Percentiles rank a stretch among this genome's conserved stretches.
phyloP scores from a whole-genome alignment of 1,140 invertebrate species.

The Bradysia coprophila region DNA sequence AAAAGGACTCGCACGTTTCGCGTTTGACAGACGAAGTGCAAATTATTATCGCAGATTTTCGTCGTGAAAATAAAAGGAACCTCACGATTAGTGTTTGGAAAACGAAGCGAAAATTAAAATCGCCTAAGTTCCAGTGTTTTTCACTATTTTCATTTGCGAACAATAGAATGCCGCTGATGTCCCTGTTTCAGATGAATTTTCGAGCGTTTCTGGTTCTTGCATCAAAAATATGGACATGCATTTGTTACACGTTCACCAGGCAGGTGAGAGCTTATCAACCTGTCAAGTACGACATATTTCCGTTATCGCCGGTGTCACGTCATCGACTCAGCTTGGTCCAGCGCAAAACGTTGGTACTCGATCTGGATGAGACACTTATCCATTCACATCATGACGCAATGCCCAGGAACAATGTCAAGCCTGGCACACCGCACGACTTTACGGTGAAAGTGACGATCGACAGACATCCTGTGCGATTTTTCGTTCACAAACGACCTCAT shows the following conservation, averaged over 20 bases:
- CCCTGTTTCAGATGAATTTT: not conserved
- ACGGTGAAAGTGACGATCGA: constrained; percentile 97
- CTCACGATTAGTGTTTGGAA: no score
- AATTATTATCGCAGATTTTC: no score
- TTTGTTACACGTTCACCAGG: not conserved
- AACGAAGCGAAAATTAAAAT: no score
- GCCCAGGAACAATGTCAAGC: constrained; percentile 84
- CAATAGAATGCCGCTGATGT: constrained; percentile 1
- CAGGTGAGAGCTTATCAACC: constrained; percentile 56
- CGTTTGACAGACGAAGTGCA: no score
- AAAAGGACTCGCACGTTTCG: no score
- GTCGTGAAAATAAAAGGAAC: no score
- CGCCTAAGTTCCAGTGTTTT: no score
- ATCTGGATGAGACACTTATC: constrained; percentile 97
- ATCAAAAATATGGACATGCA: constrained; percentile 1
- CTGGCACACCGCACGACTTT: constrained; percentile 96
- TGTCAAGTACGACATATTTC: constrained; percentile 92
- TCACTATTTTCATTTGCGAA: no score
- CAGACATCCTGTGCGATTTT: constrained; percentile 96
- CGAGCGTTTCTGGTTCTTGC: not conserved
- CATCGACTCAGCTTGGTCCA: constrained; percentile 91
- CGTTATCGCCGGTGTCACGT: constrained; percentile 84
- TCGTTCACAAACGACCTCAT: constrained; percentile 97
- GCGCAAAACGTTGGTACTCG: constrained; percentile 91
- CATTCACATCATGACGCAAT: constrained; percentile 99